Percentiles rank a stretch among this genome's conserved stretches.
Evolutionary conservation across 2,888 invertebrate species (phyloP).

Genomic region (Nemotelus nigrinus): DNA sequence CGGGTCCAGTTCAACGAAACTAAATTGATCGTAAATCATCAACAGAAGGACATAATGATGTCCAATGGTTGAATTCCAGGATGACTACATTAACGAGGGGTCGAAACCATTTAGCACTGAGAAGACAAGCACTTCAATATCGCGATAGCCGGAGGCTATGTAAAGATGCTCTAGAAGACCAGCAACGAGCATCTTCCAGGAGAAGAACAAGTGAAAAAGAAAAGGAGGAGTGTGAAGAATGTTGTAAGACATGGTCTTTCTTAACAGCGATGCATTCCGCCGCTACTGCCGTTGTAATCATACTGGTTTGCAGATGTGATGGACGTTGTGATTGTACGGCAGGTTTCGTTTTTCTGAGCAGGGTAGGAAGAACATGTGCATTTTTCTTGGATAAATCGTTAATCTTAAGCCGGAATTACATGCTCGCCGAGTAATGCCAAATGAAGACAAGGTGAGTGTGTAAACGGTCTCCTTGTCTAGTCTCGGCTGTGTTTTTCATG

Average conservation of each 20-base stretch:
- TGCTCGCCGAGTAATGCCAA: too few species aligned
- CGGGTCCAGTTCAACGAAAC: not conserved
- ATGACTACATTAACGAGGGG: not conserved
- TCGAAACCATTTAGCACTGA: slow-evolving; percentile 12
- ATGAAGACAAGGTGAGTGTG: too few species aligned
- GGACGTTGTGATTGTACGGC: slow-evolving; percentile 25
- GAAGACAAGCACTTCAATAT: not conserved
- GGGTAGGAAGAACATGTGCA: too few species aligned
- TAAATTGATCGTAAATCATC: slow-evolving; percentile 27
- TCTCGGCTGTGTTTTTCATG: too few species aligned
- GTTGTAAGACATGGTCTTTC: slow-evolving; percentile 40
- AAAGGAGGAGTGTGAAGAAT: slow-evolving; percentile 38
- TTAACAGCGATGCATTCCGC: slow-evolving; percentile 19
- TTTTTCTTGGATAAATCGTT: too few species aligned
- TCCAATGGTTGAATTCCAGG: slow-evolving; percentile 8
- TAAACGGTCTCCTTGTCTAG: too few species aligned
- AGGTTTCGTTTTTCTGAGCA: slow-evolving; percentile 32
- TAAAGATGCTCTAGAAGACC: not conserved
- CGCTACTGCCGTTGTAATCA: slow-evolving; percentile 1
- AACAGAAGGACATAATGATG: slow-evolving; percentile 20
- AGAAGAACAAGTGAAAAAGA: not conserved
- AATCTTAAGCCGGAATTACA: too few species aligned
- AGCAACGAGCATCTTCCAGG: not conserved
- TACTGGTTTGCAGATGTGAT: slow-evolving; percentile 12
- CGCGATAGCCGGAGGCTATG: not conserved